Conservation (phyloP, 2,888 invertebrate species). For the Oxystoma pomonae region DNA sequence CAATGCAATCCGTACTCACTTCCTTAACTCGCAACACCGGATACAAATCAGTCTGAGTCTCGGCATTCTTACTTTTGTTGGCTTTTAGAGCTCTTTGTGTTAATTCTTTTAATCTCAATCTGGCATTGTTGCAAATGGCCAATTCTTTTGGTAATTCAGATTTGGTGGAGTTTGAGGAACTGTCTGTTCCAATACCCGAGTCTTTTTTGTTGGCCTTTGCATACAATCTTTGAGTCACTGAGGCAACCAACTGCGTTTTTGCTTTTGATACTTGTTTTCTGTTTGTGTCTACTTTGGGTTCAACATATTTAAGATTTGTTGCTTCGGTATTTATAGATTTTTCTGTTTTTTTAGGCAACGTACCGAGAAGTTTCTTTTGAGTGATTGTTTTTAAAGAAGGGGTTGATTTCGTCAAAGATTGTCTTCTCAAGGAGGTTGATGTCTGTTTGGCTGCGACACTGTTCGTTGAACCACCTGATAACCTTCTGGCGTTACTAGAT, state of each 20-base stretch:
- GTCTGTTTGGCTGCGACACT: constrained; percentile 23
- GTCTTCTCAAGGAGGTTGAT: constrained; percentile 28
- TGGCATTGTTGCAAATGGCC: constrained; percentile 56
- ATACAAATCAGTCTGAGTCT: constrained; percentile 56
- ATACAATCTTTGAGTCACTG: constrained; percentile 65
- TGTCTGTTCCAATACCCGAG: constrained; percentile 40
- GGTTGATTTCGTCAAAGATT: constrained; percentile 33
- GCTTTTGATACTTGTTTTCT: constrained; percentile 45
- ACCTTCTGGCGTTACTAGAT: constrained; percentile 11
- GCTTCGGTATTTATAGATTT: constrained; percentile 32
- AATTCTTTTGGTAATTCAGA: constrained; percentile 45
- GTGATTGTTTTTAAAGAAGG: constrained; percentile 23
- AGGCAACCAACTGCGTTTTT: constrained; percentile 65
- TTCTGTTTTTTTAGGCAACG: constrained; percentile 24
- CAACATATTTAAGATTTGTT: constrained; percentile 29
- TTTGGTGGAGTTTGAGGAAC: neutral
- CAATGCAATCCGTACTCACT: constrained; percentile 53
- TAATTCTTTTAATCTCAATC: constrained; percentile 55
- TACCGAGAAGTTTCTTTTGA: constrained; percentile 19
- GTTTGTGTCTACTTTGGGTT: constrained; percentile 33
- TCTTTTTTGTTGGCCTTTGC: constrained; percentile 57
- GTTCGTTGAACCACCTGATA: constrained; percentile 32
- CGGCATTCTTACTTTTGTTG: constrained; percentile 50
- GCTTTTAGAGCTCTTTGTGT: constrained; percentile 57
- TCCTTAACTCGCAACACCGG: constrained; percentile 55